Conservation (phyloP, 2,797 vertebrate species). For the Limnodromus scolopaceus region DNA sequence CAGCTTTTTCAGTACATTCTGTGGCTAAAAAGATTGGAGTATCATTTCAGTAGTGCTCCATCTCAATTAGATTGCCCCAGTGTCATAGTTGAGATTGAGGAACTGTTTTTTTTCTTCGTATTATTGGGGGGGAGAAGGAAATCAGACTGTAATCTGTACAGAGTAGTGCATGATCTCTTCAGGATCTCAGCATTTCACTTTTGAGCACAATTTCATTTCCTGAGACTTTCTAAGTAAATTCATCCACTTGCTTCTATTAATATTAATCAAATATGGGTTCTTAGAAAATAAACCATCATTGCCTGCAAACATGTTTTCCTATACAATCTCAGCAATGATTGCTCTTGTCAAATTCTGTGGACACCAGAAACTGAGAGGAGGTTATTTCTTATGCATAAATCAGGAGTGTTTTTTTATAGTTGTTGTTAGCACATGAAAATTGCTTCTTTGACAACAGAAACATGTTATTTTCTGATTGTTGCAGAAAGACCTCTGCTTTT, state of each 20-base stretch:
- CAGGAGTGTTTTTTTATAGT: not conserved
- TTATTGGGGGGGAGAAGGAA: rapidly evolving
- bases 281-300: not conserved
- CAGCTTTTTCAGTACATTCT: not conserved
- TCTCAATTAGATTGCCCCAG: not conserved
- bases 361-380: not conserved
- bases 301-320: not conserved
- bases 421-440: not conserved
- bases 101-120: not conserved
- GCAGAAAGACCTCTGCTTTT: not conserved
- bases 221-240: not conserved
- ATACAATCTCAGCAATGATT: not conserved
- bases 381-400: not conserved
- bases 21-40: not conserved
- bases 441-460: not conserved
- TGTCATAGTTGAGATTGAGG: not conserved
- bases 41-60: not conserved
- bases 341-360: conserved; percentile 1
- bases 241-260: not conserved
- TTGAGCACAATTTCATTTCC: not conserved
- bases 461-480: not conserved
- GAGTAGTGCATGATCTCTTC: not conserved
- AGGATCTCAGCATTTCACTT: not conserved
- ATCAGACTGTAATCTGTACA: not conserved
- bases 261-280: not conserved